Evolutionary conservation across 1,140 invertebrate species (phyloP).

Genomic region (Triops longicaudatus): DNA sequence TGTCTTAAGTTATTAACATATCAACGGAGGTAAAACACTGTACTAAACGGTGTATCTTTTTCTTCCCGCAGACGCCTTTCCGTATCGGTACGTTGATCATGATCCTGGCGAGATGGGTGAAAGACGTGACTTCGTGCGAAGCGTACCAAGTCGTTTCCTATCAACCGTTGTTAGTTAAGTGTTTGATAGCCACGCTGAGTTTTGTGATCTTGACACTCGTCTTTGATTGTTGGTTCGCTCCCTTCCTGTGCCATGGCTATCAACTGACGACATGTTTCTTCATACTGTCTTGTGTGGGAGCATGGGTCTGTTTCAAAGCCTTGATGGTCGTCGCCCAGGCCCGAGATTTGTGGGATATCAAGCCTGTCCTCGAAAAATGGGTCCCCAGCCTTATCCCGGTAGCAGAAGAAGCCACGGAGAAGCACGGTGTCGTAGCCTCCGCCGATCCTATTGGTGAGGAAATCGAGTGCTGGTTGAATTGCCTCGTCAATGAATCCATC

Average conservation of each 20-base stretch:
- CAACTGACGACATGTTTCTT: conserved; percentile 22
- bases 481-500: not conserved
- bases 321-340: not conserved
- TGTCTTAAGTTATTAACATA: not conserved
- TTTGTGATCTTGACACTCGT: conserved; percentile 19
- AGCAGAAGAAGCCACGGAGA: conserved; percentile 5
- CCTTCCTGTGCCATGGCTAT: conserved; percentile 23
- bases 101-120: not conserved
- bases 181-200: not conserved
- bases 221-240: conserved; percentile 25
- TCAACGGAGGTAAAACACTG: not conserved
- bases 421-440: not conserved
- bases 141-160: not conserved
- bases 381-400: not conserved
- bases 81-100: not conserved
- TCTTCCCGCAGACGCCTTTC: not conserved
- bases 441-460: not conserved
- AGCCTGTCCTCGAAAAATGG: not conserved
- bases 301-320: conserved; percentile 21
- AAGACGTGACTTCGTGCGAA: not conserved
- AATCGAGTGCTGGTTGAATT: not conserved
- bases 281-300: not conserved
- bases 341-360: conserved; percentile 15
- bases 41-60: not conserved
- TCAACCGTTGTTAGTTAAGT: not conserved